Base-by-base conservation (phyloP, 2,888 invertebrate genomes). In the Idaea straminata region DNA sequence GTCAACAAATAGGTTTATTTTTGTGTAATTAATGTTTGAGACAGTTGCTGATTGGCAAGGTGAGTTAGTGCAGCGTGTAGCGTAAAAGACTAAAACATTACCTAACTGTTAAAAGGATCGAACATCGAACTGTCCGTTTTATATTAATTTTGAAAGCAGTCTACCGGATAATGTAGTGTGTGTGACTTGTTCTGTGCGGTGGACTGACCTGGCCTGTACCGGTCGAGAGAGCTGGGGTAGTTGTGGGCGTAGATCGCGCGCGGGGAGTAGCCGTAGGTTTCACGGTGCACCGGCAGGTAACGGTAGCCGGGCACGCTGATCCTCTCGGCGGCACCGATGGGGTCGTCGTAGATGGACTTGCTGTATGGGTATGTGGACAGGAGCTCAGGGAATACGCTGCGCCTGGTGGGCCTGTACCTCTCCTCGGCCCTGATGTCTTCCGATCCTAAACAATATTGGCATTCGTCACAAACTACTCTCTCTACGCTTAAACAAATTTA, bases 351-450 rank as follows among this genome's bases (percentile, higher is more conserved):
- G 94, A 97, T 97, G 80, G 97, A 97, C 93, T 97, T 97, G 94
- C 94, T 94, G 92, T 94, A 95, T 38, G 96, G 96, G 95, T 96
- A 97, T 83, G 95, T 93, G 86, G 95, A 93, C 7, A 95, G 90
- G 80, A 96, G 94, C 84, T 96, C 95, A 77, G 96, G 96, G 90
- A 95, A 95, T 81, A 96, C 96, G 92, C 96, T 96, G 90, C 95
- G 95, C 87, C 95, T 94, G 67, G 95, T 93, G 13, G 92, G 92
- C 89, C 95, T 95, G 84, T 96, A 96, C 86, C 96, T 94, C 83
- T 97, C 97, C 85, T 96, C 96, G 78, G 97, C 97, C 88, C 97
- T 96, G 93, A 97, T 96, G 93, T 98, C 97, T 92, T 98, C 97
- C 85, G 97, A 97, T 93, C 97, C 97, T 97, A 83, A 6, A 57